Evolutionary conservation across 2,888 invertebrate species (phyloP).

Genomic region (Reticulitermes lucifugus): DNA sequence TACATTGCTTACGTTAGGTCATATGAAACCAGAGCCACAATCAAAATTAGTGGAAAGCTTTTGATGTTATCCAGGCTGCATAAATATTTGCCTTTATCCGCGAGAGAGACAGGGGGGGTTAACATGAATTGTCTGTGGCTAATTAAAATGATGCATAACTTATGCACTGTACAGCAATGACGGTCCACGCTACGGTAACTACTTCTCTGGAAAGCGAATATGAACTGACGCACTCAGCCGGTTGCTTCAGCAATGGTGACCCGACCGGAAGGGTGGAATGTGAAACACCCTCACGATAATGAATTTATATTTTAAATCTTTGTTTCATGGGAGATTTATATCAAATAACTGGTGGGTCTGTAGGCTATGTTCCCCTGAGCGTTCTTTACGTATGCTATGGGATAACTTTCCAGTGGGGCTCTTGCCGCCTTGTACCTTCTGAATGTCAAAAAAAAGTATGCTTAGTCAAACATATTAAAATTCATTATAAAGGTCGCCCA

Average conservation of each 20-base stretch:
- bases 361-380: no score
- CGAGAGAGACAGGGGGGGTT: not conserved
- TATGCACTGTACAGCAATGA: not conserved
- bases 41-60: conserved; percentile 8
- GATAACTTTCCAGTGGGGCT: no score
- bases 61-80: conserved; percentile 18
- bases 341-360: no score
- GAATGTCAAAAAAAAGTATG: no score
- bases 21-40: not conserved
- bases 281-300: not conserved
- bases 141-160: conserved; percentile 10
- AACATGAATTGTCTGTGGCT: conserved; percentile 4
- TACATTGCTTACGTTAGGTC: not conserved
- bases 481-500: no score
- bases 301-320: no score
- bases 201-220: not conserved
- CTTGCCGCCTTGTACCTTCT: no score
- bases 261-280: not conserved
- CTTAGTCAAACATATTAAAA: no score
- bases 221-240: not conserved
- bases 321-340: no score
- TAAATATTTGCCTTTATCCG: conserved; percentile 4
- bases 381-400: no score
- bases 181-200: not conserved
- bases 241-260: not conserved